Evolutionary conservation across 2,888 invertebrate genomes (phyloP).

Genomic region (Protonemura montana): DNA sequence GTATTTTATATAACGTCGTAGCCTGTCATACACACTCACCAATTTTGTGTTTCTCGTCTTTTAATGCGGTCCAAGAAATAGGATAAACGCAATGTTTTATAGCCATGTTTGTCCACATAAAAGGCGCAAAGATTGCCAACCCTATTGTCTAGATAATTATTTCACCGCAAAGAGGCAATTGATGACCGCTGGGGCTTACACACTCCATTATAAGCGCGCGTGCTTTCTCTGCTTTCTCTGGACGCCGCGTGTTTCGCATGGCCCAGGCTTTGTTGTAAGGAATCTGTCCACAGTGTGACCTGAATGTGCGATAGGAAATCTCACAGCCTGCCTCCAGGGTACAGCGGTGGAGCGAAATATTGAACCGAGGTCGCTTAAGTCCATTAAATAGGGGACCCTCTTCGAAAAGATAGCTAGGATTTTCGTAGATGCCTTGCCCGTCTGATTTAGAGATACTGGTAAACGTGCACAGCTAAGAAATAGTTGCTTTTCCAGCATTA

Average conservation of each 20-base stretch:
- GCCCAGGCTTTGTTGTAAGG: not conserved
- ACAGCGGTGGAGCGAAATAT: not conserved
- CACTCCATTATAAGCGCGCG: not conserved
- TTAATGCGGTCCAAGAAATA: not conserved
- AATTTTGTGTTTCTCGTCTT: not conserved
- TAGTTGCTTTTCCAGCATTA: too few relatives aligned
- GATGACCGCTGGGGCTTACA: not conserved
- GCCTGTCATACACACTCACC: not conserved
- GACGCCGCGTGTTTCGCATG: not conserved
- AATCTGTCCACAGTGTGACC: slow-evolving; percentile 7
- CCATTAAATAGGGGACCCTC: too few relatives aligned
- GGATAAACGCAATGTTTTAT: not conserved
- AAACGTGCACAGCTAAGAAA: too few relatives aligned
- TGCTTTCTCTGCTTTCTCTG: not conserved
- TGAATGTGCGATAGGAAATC: not conserved
- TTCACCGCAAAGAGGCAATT: not conserved
- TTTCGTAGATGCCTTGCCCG: too few relatives aligned
- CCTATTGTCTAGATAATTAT: not conserved
- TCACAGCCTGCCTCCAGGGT: not conserved
- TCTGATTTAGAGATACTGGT: too few relatives aligned
- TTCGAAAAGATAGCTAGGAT: too few relatives aligned
- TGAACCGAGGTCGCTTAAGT: too few relatives aligned
- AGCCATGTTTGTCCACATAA: not conserved
- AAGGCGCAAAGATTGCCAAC: not conserved
- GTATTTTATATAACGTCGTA: not conserved